These are phyloP conservation scores for Athalia cordata DNA, from an alignment of 2,888 invertebrate species.

Conservation along the genomic window DNA sequence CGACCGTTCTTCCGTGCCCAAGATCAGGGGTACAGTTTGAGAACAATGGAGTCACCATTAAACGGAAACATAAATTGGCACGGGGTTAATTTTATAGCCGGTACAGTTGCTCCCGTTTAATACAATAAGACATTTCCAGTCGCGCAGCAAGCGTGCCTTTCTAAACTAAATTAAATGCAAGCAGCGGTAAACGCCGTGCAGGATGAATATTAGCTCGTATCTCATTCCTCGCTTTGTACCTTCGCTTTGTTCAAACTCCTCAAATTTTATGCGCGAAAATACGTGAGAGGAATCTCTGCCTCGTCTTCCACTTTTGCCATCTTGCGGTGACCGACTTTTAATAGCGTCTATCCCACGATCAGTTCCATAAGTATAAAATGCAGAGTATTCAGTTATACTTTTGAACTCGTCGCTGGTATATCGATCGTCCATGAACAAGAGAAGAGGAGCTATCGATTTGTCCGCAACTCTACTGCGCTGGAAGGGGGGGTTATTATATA, in stretches of 20 bases:
- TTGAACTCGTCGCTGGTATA: too few species aligned
- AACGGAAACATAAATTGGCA: constrained; percentile 39
- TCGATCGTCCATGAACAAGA: too few species aligned
- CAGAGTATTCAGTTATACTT: too few species aligned
- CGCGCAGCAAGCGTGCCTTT: constrained; percentile 20
- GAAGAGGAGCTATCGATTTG: not conserved
- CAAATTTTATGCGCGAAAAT: not conserved
- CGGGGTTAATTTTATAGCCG: constrained; percentile 34
- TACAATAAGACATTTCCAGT: constrained; percentile 37
- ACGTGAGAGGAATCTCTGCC: not conserved
- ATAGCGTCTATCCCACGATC: too few species aligned
- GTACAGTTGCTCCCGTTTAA: constrained; percentile 37
- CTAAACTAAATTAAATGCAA: constrained; percentile 33
- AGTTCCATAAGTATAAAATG: too few species aligned
- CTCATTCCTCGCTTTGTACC: not conserved
- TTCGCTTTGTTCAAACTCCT: not conserved
- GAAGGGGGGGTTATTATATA: not conserved
- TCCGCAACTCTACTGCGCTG: not conserved
- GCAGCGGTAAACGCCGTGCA: constrained; percentile 19
- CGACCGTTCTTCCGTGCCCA: constrained; percentile 30
- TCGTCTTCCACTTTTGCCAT: not conserved
- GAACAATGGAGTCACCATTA: constrained; percentile 37
- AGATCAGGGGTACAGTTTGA: constrained; percentile 33
- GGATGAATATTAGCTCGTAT: constrained; percentile 11
- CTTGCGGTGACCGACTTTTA: too few species aligned